phyloP scores from a whole-genome alignment of 2,113 vertebrate species.

The Ariopsis seemanni region DNA sequence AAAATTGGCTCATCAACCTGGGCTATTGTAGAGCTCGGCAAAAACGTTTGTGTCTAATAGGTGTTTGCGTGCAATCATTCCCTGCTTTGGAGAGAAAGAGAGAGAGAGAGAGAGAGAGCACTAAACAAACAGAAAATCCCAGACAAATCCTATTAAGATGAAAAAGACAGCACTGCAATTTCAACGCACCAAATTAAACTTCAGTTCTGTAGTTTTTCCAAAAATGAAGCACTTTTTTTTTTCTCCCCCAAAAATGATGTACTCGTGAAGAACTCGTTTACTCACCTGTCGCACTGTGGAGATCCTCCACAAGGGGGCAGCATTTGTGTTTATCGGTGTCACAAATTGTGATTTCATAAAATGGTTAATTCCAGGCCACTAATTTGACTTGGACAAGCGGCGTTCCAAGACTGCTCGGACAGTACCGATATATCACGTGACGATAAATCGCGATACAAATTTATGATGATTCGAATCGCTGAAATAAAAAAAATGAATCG shows the following conservation, averaged over 20 bases:
- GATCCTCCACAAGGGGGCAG: neutral
- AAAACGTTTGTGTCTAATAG: neutral
- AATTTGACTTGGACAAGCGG: neutral
- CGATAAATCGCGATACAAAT: too few species aligned
- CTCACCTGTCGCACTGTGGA: neutral
- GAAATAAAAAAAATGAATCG: too few species aligned
- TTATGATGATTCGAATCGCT: too few species aligned
- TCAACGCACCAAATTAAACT: slow-evolving; percentile 42
- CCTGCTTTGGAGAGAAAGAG: neutral
- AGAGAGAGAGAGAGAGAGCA: neutral
- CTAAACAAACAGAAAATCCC: neutral
- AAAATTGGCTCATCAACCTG: neutral
- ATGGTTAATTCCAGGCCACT: neutral
- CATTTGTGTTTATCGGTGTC: neutral
- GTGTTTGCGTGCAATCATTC: slow-evolving; percentile 8
- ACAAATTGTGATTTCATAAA: neutral
- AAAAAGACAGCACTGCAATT: slow-evolving; percentile 10
- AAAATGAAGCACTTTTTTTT: neutral
- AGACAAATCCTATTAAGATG: slow-evolving; percentile 15
- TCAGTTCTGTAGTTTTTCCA: slow-evolving; percentile 31
- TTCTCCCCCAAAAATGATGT: too few species aligned
- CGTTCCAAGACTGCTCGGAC: too few species aligned
- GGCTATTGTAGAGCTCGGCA: neutral
- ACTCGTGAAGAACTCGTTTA: neutral
- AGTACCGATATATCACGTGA: too few species aligned